A percentile compares a stretch with the other conserved stretches of the same genome.
phyloP scores from a whole-genome alignment of 2,888 invertebrate species.

The Heliconius charithonia region DNA sequence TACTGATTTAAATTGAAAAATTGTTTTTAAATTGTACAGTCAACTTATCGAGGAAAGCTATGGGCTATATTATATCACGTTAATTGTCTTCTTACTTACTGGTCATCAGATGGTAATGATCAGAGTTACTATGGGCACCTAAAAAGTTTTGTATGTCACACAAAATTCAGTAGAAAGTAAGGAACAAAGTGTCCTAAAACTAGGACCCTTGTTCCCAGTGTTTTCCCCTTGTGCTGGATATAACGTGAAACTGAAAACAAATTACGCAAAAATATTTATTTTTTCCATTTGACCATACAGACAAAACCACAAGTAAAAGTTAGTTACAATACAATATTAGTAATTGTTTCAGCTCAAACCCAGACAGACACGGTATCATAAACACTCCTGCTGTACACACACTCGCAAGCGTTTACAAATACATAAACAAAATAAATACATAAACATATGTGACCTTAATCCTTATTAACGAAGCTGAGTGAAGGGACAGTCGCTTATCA shows the following conservation, averaged over 20 bases:
- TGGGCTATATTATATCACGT: neutral
- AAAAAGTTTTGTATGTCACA: neutral
- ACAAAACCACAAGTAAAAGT: neutral
- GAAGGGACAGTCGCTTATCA: constrained; percentile 12
- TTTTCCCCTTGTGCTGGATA: neutral
- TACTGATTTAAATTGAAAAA: neutral
- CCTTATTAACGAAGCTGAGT: constrained; percentile 17
- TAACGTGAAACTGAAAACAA: neutral
- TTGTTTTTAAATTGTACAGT: too few species aligned
- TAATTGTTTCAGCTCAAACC: constrained; percentile 1
- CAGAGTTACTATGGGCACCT: neutral
- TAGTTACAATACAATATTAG: constrained; percentile 1
- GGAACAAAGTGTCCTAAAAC: neutral
- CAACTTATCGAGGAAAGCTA: too few species aligned
- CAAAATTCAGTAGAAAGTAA: too few species aligned
- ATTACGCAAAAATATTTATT: too few species aligned
- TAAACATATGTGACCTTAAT: constrained; percentile 30
- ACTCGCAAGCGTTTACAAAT: constrained; percentile 29
- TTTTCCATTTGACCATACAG: too few species aligned
- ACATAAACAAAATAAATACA: constrained; percentile 27
- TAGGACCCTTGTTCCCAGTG: neutral
- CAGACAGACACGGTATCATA: constrained; percentile 16
- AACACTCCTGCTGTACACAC: constrained; percentile 22
- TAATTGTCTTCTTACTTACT: neutral
- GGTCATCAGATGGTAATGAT: neutral